Conservation (phyloP, 2,888 invertebrate genomes). For the Heliconius cydno region DNA sequence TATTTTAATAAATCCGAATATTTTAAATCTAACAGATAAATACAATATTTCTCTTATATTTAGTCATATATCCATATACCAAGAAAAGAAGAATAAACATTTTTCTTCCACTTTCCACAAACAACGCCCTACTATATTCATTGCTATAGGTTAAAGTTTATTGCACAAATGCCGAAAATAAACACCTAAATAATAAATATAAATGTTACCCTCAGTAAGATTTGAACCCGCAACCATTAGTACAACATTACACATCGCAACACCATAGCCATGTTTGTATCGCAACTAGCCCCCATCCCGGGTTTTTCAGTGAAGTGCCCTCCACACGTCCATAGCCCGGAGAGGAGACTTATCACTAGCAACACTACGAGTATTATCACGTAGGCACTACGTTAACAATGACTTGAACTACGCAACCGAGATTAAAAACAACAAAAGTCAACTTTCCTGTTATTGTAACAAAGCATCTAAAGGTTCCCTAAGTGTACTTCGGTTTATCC, state of each 20-base stretch:
- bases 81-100: too few species aligned
- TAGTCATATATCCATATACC: too few species aligned
- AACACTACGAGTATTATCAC: slow-evolving; percentile 34
- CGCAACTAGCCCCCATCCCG: neutral
- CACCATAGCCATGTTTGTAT: neutral
- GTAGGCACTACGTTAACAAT: slow-evolving; percentile 39
- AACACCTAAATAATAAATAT: neutral
- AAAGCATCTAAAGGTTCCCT: slow-evolving; percentile 41
- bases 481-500: slow-evolving; percentile 46
- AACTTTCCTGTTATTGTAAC: slow-evolving; percentile 42
- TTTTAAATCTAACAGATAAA: too few species aligned
- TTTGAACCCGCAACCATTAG: neutral
- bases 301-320: slow-evolving; percentile 22
- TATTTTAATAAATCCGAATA: too few species aligned
- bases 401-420: slow-evolving; percentile 41
- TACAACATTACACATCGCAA: neutral
- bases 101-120: too few species aligned
- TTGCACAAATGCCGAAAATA: neutral
- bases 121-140: too few species aligned
- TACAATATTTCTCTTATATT: too few species aligned
- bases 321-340: slow-evolving; percentile 29
- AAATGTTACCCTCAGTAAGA: neutral
- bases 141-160: too few species aligned
- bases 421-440: slow-evolving; percentile 41
- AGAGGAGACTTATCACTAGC: slow-evolving; percentile 36